Evolutionary conservation across 2,888 invertebrate genomes (phyloP), one percentile per base, ranked within the genome.

Genomic region (Horisme vitalbata): DNA sequence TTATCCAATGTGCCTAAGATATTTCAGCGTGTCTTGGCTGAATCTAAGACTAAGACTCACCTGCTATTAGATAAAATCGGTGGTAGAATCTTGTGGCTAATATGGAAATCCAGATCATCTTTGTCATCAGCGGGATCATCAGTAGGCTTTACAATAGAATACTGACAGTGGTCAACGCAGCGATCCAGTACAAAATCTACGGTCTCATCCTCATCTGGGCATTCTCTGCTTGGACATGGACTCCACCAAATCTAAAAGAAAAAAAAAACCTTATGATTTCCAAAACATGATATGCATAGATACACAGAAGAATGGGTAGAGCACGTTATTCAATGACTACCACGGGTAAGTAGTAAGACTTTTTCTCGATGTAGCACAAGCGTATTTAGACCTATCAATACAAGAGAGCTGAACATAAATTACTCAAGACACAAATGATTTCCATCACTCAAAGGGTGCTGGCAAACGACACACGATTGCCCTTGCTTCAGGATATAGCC

Each of bases 181-280:
- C 93, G 91, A 62, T 94, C 93, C 20, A 95, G 84, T 9, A 94
- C 93, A 66, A 95, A 91, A 69, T 94, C 93, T 15, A 95, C 83
- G 64, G 93, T 93, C 60, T 94, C 94, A 54, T 93, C 93, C 55
- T 93, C 93, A 61, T 93, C 94, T 0, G 95, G 95, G 71, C 95
- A 95, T 78, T 95, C 94, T 52, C 95, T 89, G 62, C 94, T 95
- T 0, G 94, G 94, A 65, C 95, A 95, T 0, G 95, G 95, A 67
- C 94, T 94, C 95, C 95, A 95, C 95, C 95, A 95, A 21, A 95
- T 94, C 93, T 93, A 63, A 63, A 59, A 7, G 20, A 10, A 32
- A 50, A 24, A 21, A 28, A 23, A 11, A 27, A 2, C 13, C 8
- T 26, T 26, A 24, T 8, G 27, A 41, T n/a, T 21, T 7, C 13